Evolutionary conservation across 2,888 invertebrate species (phyloP).

Genomic region (Rotaria macrura): DNA sequence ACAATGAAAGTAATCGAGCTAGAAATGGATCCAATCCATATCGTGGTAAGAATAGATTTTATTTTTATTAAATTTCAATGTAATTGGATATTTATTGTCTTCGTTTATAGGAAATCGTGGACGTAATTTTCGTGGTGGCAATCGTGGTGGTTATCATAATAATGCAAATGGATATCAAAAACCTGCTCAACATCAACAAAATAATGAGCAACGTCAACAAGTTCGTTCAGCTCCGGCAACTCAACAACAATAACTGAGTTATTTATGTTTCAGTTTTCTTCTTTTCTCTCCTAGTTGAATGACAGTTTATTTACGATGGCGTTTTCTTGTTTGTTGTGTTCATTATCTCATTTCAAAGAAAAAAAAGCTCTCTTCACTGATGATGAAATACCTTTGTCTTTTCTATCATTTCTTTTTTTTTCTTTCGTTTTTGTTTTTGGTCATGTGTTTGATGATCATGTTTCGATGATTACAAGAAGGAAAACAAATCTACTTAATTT

Average conservation of each 20-base stretch:
- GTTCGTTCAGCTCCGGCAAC: not conserved
- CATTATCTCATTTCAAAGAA: not conserved
- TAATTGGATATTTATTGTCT: no score
- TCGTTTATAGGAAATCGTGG: not conserved
- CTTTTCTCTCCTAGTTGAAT: not conserved
- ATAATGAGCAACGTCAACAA: not conserved
- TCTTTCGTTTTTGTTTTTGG: not conserved
- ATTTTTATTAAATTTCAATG: no score
- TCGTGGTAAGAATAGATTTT: no score
- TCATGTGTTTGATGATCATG: not conserved
- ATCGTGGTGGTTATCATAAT: not conserved
- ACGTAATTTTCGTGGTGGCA: not conserved
- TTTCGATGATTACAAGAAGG: not conserved
- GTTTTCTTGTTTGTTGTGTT: slow-evolving; percentile 11
- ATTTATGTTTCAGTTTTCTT: not conserved
- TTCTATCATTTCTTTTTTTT: not conserved
- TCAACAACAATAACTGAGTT: not conserved
- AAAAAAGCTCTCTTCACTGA: not conserved
- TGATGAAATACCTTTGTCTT: slow-evolving; percentile 1
- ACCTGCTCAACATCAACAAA: not conserved
- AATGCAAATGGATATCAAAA: not conserved
- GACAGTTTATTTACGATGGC: not conserved
- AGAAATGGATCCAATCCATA: not conserved
- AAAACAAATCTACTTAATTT: not conserved
- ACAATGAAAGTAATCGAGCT: not conserved